These are phyloP conservation scores for Australoheros scitulus DNA, from an alignment of 2,113 vertebrate species.

Conservation along the genomic window DNA sequence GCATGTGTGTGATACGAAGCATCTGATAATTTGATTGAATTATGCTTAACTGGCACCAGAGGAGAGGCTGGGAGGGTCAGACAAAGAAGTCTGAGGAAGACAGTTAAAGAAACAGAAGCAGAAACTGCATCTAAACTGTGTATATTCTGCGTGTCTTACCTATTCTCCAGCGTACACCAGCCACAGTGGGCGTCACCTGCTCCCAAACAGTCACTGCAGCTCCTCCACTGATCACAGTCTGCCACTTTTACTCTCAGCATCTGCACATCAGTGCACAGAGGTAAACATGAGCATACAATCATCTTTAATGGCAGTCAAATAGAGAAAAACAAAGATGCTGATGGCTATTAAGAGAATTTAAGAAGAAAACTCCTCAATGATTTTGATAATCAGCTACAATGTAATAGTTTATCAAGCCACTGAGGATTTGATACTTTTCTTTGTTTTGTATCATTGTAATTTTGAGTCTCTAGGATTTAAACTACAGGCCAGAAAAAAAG, in stretches of 20 bases:
- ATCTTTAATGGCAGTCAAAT: neutral
- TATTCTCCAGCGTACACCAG: conserved; percentile 94
- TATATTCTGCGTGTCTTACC: conserved; percentile 75
- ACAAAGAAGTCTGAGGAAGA: neutral
- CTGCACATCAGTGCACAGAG: conserved; percentile 70
- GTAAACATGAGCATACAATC: neutral
- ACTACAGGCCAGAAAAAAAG: neutral
- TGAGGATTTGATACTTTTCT: neutral
- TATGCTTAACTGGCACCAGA: conserved; percentile 18
- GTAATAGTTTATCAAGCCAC: neutral
- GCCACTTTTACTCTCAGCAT: conserved; percentile 90
- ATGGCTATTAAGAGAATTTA: neutral
- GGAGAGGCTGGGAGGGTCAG: neutral
- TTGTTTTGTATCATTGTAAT: neutral
- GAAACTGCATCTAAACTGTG: neutral
- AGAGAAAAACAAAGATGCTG: neutral
- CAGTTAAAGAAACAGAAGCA: conserved; percentile 18
- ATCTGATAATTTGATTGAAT: conserved; percentile 34
- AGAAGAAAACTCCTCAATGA: neutral
- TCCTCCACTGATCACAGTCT: conserved; percentile 83
- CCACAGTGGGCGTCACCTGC: conserved; percentile 91
- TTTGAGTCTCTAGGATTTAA: neutral
- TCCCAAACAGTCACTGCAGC: conserved; percentile 86
- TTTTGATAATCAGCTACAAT: neutral
- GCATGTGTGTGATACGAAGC: conserved; percentile 23